Percentiles rank a stretch among this genome's conserved stretches.
These are phyloP conservation scores for Tortrix viridana DNA, from an alignment of 2,888 invertebrate genomes.

Conservation along the genomic window DNA sequence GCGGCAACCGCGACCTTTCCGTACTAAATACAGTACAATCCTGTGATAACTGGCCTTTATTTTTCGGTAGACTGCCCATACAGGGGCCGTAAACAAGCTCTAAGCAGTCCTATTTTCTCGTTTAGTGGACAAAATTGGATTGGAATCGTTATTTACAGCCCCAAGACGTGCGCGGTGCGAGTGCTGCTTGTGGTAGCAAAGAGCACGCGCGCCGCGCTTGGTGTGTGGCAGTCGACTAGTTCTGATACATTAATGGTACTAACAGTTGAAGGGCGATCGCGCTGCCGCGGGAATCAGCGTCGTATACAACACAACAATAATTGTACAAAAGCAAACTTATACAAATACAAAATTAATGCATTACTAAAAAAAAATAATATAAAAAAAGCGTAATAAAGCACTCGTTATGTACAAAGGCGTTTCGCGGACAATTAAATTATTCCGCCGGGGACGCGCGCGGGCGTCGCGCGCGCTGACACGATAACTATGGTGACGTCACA, in stretches of 20 bases:
- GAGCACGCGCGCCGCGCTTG: not conserved
- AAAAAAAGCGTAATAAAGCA: conserved; percentile 81
- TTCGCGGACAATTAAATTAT: not conserved
- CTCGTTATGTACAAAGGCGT: conserved; percentile 72
- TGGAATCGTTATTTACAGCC: not conserved
- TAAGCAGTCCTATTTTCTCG: not conserved
- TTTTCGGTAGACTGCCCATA: conserved; percentile 1
- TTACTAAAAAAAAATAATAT: conserved; percentile 66
- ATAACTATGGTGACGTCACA: conserved; percentile 7
- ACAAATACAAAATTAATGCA: conserved; percentile 54
- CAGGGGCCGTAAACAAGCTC: no score
- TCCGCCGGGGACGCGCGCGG: not conserved
- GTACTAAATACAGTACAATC: no score
- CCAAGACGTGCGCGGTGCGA: not conserved
- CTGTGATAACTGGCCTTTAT: conserved; percentile 2
- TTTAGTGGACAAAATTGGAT: not conserved
- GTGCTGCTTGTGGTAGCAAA: not conserved
- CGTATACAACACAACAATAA: conserved; percentile 40
- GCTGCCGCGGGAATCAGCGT: conserved; percentile 8
- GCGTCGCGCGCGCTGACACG: no score
- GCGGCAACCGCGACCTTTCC: not conserved
- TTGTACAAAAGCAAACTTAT: conserved; percentile 63
- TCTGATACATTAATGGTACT: not conserved
- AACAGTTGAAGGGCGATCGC: not conserved
- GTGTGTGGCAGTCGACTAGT: not conserved